A percentile compares a stretch with the other conserved stretches of the same genome.
These are phyloP conservation scores for Odontophorus gujanensis DNA, from an alignment of 2,113 vertebrate species.

Conservation along the genomic window DNA sequence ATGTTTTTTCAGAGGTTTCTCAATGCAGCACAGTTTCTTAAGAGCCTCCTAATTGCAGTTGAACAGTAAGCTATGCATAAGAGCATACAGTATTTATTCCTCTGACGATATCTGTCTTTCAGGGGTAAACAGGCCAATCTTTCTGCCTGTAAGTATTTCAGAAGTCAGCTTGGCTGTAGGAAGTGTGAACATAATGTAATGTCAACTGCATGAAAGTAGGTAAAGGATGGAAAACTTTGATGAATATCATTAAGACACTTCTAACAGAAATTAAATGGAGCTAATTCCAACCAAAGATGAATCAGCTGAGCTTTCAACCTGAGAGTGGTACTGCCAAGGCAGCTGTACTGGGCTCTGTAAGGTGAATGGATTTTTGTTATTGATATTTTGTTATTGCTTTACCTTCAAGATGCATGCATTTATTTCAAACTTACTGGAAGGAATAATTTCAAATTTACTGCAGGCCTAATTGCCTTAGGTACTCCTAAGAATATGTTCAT, in stretches of 20 bases:
- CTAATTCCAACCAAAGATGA: not conserved
- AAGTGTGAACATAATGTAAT: not conserved
- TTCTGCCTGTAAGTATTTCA: not conserved
- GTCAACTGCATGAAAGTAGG: not conserved
- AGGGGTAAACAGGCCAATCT: not conserved
- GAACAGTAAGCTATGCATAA: not conserved
- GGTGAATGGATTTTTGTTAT: not conserved
- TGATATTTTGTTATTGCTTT: not conserved
- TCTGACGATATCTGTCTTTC: not conserved
- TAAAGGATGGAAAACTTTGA: not conserved
- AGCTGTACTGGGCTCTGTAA: not conserved
- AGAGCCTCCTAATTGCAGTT: not conserved
- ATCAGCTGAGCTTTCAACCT: not conserved
- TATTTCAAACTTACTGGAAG: not conserved
- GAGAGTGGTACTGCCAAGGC: not conserved
- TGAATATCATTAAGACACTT: not conserved
- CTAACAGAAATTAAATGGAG: not conserved
- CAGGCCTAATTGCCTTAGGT: not conserved
- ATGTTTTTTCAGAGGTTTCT: not conserved
- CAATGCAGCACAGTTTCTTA: not conserved
- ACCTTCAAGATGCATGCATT: not conserved
- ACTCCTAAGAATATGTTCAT: not conserved
- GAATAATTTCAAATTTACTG: not conserved
- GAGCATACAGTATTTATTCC: not conserved
- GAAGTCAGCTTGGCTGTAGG: not conserved